Evolutionary conservation across 2,888 invertebrate genomes (phyloP).

Genomic region (Megalurothrips usitatus): DNA sequence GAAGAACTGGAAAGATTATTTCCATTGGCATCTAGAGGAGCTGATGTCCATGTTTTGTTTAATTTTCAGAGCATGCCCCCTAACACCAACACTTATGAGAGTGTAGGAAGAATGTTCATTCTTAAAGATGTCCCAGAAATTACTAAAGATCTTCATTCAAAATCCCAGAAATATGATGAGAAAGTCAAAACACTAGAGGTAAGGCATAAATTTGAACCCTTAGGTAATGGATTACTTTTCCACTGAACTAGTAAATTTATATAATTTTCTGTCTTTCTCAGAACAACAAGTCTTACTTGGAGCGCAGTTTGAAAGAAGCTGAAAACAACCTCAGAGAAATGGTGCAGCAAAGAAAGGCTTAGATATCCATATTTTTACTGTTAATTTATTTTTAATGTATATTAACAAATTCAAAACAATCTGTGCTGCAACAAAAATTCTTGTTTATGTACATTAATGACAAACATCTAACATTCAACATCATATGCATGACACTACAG

Average conservation of each 20-base stretch:
- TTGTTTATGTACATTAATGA: not conserved
- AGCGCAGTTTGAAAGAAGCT: not conserved
- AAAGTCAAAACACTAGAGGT: not conserved
- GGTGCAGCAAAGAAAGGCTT: not conserved
- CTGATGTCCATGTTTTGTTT: not conserved
- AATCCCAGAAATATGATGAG: not conserved
- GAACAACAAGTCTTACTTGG: not conserved
- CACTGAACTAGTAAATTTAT: not conserved
- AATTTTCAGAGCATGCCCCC: not conserved
- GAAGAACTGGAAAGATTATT: not conserved
- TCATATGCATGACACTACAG: not conserved
- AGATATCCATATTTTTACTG: not conserved
- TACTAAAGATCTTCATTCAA: not conserved
- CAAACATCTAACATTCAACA: too few species aligned
- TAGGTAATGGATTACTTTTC: not conserved
- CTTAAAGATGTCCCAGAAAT: not conserved
- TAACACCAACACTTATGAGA: not conserved
- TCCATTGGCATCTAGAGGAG: not conserved
- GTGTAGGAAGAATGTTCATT: slow-evolving; percentile 11
- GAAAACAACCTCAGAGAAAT: not conserved
- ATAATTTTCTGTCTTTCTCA: not conserved
- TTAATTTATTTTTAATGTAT: not conserved
- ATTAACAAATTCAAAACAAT: not conserved
- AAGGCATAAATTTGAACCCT: not conserved
- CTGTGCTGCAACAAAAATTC: not conserved